Base-by-base conservation (phyloP, 2,113 vertebrate genomes). In the Rhinolophus ferrumequinum region DNA sequence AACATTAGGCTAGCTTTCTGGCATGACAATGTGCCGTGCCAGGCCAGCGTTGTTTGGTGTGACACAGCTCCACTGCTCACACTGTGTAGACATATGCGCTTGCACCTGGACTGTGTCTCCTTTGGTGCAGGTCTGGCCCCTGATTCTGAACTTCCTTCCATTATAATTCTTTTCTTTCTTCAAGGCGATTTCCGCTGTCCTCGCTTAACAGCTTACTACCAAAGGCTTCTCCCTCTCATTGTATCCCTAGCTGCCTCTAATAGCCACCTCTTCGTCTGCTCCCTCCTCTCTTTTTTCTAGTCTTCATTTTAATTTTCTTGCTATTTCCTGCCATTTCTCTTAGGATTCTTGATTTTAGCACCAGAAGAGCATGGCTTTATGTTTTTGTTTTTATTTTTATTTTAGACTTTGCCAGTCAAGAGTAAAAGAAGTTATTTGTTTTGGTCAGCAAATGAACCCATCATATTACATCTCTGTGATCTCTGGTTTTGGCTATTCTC, bases 1-100 rank as follows among this genome's bases (percentile, higher is more conserved):
- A 95, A 18, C 52, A 28, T 2, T 52, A 56, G 77, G 54, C 91
- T n/a, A 12, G 94, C 85, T 96, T 96, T 90, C 93, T 96, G 96
- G 96, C 94, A 86, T 1, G 66, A 41, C 3, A 21, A 8, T 0
- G 0, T 35, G 24, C 47, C 0, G 1, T 72, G 72, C 90, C 47
- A 88, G 93, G 95, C 90, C 88, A 67, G 85, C 1, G 1, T 72
- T 85, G 77, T 69, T 81, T 3, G 0, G 67, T 41, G 47, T 75
- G 97, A 88, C 60, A 18, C 13, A 2, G 85, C 26, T 72, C 76
- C 76, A 15, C 12, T 3, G 81, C 72, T 94, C 94, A 88, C 77
- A 88, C 96, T 91, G 97, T 38, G 92, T 35, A 77, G 95, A 86
- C 97, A 97, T 97, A 96, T 91, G 96, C 2, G 13, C 62, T 10